Percentiles rank a stretch among this genome's conserved stretches.
These are phyloP conservation scores for Clunio marinus DNA, from an alignment of 2,888 invertebrate species.

Conservation along the genomic window DNA sequence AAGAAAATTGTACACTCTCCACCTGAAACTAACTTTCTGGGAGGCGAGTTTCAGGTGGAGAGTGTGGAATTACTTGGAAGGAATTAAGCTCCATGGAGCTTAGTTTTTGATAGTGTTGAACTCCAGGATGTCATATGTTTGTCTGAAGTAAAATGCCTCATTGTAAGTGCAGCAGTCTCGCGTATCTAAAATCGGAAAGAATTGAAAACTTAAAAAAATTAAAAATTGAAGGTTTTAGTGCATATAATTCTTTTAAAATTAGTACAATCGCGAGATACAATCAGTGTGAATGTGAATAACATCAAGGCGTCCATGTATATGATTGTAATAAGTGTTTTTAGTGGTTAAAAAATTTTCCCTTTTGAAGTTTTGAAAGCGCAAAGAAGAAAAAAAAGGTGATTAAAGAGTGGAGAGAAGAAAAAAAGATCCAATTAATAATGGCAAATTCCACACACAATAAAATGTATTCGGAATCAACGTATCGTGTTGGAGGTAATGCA, in stretches of 20 bases:
- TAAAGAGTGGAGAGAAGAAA: slow-evolving; percentile 35
- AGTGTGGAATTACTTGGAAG: no score
- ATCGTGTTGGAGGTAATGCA: slow-evolving; percentile 37
- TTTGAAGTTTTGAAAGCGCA: slow-evolving; percentile 35
- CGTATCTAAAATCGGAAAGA: no score
- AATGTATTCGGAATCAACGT: slow-evolving; percentile 38
- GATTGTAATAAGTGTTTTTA: not conserved
- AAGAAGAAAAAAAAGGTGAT: slow-evolving; percentile 30
- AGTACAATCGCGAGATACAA: slow-evolving; percentile 25
- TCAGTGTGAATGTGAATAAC: not conserved
- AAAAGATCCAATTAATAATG: slow-evolving; percentile 36
- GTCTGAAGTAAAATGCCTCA: no score
- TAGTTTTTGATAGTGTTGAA: no score
- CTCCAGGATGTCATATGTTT: no score
- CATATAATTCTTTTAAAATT: slow-evolving; percentile 19
- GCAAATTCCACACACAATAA: slow-evolving; percentile 38
- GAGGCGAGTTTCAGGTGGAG: no score
- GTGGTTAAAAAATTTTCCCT: slow-evolving; percentile 7
- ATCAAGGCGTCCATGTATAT: slow-evolving; percentile 13
- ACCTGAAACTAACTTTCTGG: no score
- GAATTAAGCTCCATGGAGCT: no score
- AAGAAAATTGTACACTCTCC: no score
- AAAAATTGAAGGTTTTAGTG: not conserved
- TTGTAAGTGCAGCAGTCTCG: no score
- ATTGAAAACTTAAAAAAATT: not conserved